phyloP scores from a whole-genome alignment of 2,113 vertebrate species.

The Pseudorhombus dupliciocellatus region DNA sequence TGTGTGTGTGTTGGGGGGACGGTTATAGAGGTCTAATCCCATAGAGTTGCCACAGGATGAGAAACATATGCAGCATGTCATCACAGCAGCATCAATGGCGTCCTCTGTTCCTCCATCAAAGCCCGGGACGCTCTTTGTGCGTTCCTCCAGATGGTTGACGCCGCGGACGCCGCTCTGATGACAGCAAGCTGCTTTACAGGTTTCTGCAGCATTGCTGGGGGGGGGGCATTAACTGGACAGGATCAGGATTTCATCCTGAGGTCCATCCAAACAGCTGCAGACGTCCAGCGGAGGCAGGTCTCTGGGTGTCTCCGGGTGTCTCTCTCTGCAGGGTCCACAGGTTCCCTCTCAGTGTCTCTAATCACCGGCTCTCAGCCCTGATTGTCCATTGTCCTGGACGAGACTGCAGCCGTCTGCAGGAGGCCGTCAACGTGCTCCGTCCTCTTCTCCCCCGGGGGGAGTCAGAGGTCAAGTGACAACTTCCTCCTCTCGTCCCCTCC shows the following conservation, averaged over 20 bases:
- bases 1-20: constrained; percentile 32
- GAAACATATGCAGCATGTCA: constrained; percentile 74
- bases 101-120: constrained; percentile 65
- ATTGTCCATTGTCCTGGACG: constrained; percentile 72
- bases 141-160: constrained; percentile 58
- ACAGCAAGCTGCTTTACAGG: constrained; percentile 52
- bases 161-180: constrained; percentile 43
- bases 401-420: constrained; percentile 51
- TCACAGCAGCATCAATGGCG: constrained; percentile 66
- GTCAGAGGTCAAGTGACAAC: constrained; percentile 67
- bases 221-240: too few species aligned
- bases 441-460: constrained; percentile 25
- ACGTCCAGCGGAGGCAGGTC: too few species aligned
- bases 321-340: constrained; percentile 28
- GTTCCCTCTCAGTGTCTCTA: constrained; percentile 41
- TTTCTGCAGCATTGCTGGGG: constrained; percentile 24
- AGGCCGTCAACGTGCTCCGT: constrained; percentile 58
- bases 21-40: constrained; percentile 66
- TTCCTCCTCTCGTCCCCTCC: constrained; percentile 22
- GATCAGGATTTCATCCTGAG: too few species aligned
- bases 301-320: too few species aligned
- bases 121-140: constrained; percentile 58
- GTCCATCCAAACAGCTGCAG: too few species aligned
- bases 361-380: constrained; percentile 67
- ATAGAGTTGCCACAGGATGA: constrained; percentile 50